Evolutionary conservation across 2,797 vertebrate genomes (phyloP).

Genomic region (Dicrostonyx torquatus): DNA sequence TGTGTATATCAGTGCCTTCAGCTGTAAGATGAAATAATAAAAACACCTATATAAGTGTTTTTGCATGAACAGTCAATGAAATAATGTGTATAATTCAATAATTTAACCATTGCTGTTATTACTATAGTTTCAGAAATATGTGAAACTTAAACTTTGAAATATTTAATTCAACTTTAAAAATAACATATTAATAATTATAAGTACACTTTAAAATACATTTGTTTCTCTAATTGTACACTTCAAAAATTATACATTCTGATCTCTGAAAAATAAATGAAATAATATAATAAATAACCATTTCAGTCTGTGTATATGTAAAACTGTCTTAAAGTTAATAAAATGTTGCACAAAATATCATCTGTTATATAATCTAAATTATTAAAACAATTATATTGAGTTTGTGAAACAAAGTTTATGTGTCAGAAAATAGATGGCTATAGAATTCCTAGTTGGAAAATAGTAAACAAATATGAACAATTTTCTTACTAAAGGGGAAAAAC

Average conservation of each 20-base stretch:
- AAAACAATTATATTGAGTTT: conserved; percentile 65
- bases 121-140: conserved; percentile 6
- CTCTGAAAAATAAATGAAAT: conserved; percentile 50
- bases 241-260: conserved; percentile 40
- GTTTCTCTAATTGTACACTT: conserved; percentile 18
- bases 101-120: background rate
- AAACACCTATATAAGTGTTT: background rate
- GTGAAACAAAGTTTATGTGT: conserved; percentile 57
- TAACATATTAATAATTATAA: background rate
- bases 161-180: conserved; percentile 55
- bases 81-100: background rate
- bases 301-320: conserved; percentile 34
- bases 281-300: conserved; percentile 48
- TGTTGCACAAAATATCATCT: conserved; percentile 49
- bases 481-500: conserved; percentile 55
- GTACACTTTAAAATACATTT: conserved; percentile 26
- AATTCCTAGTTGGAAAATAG: conserved; percentile 60
- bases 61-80: background rate
- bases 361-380: conserved; percentile 55
- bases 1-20: background rate
- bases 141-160: conserved; percentile 24
- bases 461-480: conserved; percentile 59
- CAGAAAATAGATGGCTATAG: conserved; percentile 47
- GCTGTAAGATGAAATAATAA: conserved; percentile 37
- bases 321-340: conserved; percentile 41